Evolutionary conservation across 2,888 invertebrate genomes (phyloP).

Genomic region (Thereva nobilitata): DNA sequence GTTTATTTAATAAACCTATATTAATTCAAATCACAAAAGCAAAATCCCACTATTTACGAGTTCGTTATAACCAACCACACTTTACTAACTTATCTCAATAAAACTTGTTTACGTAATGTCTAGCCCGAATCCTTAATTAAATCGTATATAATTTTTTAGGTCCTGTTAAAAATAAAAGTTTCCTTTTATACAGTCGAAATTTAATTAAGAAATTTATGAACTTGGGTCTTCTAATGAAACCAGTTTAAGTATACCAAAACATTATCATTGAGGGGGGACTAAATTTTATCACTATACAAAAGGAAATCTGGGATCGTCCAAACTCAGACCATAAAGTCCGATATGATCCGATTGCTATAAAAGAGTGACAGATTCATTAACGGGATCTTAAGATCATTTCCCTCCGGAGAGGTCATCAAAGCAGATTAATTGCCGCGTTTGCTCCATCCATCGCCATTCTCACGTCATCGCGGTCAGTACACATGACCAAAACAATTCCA

Average conservation of each 20-base stretch:
- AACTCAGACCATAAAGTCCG: constrained; percentile 14
- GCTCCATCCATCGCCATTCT: constrained; percentile 12
- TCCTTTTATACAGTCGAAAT: not conserved
- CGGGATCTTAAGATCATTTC: constrained; percentile 28
- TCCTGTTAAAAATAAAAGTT: too few species aligned
- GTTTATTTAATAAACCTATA: too few species aligned
- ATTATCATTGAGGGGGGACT: not conserved
- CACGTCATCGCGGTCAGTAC: not conserved
- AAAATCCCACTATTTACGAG: too few species aligned
- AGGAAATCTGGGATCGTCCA: too few species aligned
- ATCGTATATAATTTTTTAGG: too few species aligned
- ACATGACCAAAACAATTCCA: not conserved
- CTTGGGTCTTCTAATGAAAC: constrained; percentile 13
- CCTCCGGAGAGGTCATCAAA: not conserved
- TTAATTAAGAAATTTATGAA: constrained; percentile 30
- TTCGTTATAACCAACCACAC: too few species aligned
- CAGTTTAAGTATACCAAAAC: constrained; percentile 7
- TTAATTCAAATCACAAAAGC: too few species aligned
- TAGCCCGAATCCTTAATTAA: too few species aligned
- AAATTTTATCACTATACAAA: not conserved
- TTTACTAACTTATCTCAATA: too few species aligned
- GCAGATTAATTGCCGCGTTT: constrained; percentile 23
- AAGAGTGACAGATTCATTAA: constrained; percentile 30
- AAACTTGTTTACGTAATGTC: too few species aligned
- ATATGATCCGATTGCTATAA: constrained; percentile 26